phyloP scores from a whole-genome alignment of 2,797 vertebrate genomes.

The Mastacembelus armatus region DNA sequence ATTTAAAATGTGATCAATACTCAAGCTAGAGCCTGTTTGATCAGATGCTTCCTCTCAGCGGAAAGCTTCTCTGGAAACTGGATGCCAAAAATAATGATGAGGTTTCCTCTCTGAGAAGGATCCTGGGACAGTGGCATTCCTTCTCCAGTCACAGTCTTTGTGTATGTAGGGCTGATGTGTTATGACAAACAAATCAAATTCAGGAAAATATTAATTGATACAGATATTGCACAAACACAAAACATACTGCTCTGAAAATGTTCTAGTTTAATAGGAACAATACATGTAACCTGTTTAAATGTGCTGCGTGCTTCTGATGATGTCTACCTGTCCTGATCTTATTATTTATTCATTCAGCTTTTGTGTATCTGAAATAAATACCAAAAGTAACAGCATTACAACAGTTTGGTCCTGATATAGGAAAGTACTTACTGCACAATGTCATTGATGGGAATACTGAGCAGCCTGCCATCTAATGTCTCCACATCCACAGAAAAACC shows the following conservation, averaged over 20 bases:
- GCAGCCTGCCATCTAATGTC: slow-evolving; percentile 90
- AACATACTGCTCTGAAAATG: neutral
- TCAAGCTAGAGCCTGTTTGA: slow-evolving; percentile 84
- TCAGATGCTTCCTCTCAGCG: slow-evolving; percentile 82
- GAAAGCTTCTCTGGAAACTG: slow-evolving; percentile 89
- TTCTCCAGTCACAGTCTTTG: slow-evolving; percentile 88
- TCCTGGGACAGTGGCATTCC: slow-evolving; percentile 89
- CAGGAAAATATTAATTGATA: neutral
- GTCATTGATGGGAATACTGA: slow-evolving; percentile 93
- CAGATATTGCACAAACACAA: slow-evolving; percentile 1
- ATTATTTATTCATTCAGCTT: slow-evolving; percentile 2
- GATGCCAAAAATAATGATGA: slow-evolving; percentile 90
- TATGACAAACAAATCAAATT: slow-evolving; percentile 41
- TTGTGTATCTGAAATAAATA: neutral
- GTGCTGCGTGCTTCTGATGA: neutral
- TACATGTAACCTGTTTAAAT: no score
- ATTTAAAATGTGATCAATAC: slow-evolving; percentile 13
- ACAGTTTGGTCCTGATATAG: neutral
- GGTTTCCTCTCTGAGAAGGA: slow-evolving; percentile 85
- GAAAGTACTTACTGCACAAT: slow-evolving; percentile 90
- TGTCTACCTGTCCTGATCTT: neutral
- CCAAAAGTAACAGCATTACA: neutral
- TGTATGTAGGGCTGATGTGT: slow-evolving; percentile 87
- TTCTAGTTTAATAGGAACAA: neutral
- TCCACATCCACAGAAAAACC: slow-evolving; percentile 89